Evolutionary conservation across 2,113 vertebrate genomes (phyloP), one percentile per base, ranked within the genome.

Genomic region (Crotalus viridis): DNA sequence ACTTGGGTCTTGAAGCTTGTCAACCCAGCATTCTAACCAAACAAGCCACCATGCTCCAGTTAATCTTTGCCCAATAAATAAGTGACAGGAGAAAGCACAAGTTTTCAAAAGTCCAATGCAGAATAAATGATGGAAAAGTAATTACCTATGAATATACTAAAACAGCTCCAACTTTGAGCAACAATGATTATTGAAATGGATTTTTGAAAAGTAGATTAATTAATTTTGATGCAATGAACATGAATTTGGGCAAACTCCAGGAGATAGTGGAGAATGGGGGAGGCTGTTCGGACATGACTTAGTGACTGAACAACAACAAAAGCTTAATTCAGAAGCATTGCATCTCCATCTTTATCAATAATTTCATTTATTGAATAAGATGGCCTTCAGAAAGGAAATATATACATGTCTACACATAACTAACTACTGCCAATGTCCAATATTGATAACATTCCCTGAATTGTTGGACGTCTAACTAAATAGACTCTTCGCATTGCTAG

Each of bases 91-190:
- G 33, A 46, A 85, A 85, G 1, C 43, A 85, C 39, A 22, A 46
- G 21, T 7, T 48, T 22, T 24, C 81, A 48, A 87, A 87, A 87
- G 85, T 22, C 48, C 46, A 48, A 87, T 2, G 12, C 12, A 87
- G 21, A 87, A 87, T 48, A 10, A 12, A 24, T 9, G n/a, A 10
- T 26, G 85, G 46, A 26, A 48, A 48, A 46, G 6, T 51, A 15
- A 13, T 28, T 87, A 26, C 12, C 26, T 52, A 28, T 87, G 48
- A 92, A n/a, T 69, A 69, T 69, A 69, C 64, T 69, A 10, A 69
- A 69, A n/a, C 12, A 69, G 64, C 74, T 39, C 91, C 94, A 94
- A 61, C 91, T 94, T 85, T 92, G 90, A 94, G 94, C 89, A 93
- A 91, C 91, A 91, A 90, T 93, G 92, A 89, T 90, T 88, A n/a